Evolutionary conservation across 2,888 invertebrate species (phyloP), one percentile per base, ranked within the genome.

Genomic region (Stenichneumon culpator): DNA sequence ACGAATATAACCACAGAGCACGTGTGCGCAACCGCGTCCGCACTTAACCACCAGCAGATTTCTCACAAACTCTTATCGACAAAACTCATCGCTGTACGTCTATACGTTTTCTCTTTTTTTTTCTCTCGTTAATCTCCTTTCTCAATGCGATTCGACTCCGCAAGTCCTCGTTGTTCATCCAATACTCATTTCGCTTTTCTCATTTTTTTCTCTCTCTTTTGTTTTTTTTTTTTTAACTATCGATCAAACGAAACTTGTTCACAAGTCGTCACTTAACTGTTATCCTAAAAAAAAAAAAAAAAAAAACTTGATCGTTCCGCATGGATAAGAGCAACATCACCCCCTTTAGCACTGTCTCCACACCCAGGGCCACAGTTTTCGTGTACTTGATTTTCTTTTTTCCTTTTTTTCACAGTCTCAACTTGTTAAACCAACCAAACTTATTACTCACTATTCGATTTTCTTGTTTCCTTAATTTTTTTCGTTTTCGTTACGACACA

Each of bases 401-500:
- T 19, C 3, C 81, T 87, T 28, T 82, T 78, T 63, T 73, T 70
- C 86, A 86, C 88, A 84, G 86, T 88, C 74, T 60, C 54, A 86
- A 86, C 82, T 85, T 82, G 68, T 50, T 79, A 79, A 87, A 82
- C 82, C 77, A 47, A 73, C 70, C 63, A 70, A 83, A 87, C 86
- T 60, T 0, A 60, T 60, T 86, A 86, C 86, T 87, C 87, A 86
- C 86, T 82, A 68, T 84, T 78, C 65, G 50, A 74, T 19, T 60
- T 70, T 60, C 63, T 73, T 80, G 79, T 68, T 74, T 70, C 39
- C 25, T 68, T 60, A 65, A 63, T 28, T 72, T 19, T 7, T 65
- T 60, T 75, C 36, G 36, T 72, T 32, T 77, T 36, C 28, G 74
- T 87, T 87, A 89, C 87, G 86, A 90, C 92, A 91, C 91, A 89